phyloP scores from a whole-genome alignment of 2,113 vertebrate genomes.

The Engraulis encrasicolus region DNA sequence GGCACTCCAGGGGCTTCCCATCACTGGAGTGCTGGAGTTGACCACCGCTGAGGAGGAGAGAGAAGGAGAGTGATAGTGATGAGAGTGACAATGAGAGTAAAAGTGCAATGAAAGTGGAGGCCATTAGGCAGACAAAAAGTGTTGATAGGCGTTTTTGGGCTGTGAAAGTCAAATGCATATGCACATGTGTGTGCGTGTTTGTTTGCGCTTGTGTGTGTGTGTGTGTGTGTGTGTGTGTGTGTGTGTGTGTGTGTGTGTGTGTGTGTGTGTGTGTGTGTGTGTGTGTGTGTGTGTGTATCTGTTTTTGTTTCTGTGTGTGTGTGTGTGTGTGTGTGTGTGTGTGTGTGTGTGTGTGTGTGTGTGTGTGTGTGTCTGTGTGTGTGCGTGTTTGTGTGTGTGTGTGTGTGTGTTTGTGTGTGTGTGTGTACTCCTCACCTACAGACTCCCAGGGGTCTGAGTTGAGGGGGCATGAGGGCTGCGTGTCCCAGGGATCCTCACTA shows the following conservation, averaged over 20 bases:
- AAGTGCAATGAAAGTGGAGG: not conserved
- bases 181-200: too few species aligned
- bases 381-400: not conserved
- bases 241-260: not conserved
- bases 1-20: constrained; percentile 65
- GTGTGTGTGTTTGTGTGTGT: not conserved
- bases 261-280: too few species aligned
- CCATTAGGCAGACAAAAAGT: too few species aligned
- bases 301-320: too few species aligned
- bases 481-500: constrained; percentile 68
- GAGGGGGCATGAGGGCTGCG: constrained; percentile 50
- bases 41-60: constrained; percentile 54
- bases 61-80: not conserved
- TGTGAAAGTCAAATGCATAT: not conserved
- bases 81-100: not conserved
- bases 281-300: not conserved
- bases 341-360: not conserved
- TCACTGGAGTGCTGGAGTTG: constrained; percentile 63
- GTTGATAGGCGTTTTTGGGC: not conserved
- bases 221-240: constrained; percentile 8
- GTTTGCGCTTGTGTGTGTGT: too few species aligned
- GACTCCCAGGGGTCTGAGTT: constrained; percentile 74
- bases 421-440: constrained; percentile 65
- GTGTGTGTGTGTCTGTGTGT: not conserved
- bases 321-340: not conserved